Evolutionary conservation across 2,113 vertebrate species (phyloP), one percentile per base, ranked within the genome.

Genomic region (Parus major): DNA sequence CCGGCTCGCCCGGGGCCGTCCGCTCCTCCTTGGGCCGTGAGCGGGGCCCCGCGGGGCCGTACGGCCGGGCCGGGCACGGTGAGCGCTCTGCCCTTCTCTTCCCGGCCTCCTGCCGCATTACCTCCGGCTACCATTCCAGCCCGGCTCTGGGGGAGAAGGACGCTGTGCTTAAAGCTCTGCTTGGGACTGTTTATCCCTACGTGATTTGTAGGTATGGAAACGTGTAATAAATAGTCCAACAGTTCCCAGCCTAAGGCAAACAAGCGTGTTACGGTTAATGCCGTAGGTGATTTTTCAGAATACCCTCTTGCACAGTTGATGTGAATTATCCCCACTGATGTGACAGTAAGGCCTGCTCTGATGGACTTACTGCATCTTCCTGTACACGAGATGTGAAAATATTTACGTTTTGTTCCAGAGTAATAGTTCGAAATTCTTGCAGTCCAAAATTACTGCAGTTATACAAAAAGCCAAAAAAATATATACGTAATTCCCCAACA

Each of bases 251-350:
- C 4, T 61, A 16, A 53, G 10, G 39, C 33, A 36, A 7, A 24
- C 16, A 46, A 65, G 35, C 8, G 11, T 8, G 7, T 27, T 28
- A 11, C 0, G 14, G 0, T 23, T 50, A 16, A 18, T 31, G 21
- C 4, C 2, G 29, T 21, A 20, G 13, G 13, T 4, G 11, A 11
- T 57, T 57, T 42, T 46, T 70, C 11, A 35, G 57, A 39, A 56
- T 75, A 52, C 7, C 2, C 6, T 18, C 0, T 10, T 25, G 21
- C 2, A 23, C 9, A 25, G 4, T 18, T 46, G 17, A 21, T 0
- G 3, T 1, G 4, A 52, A 15, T 33, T 6, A 2, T 28, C 1
- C 4, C 24, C n/a, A 4, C 0, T 12, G 9, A 8, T 4, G 5
- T 23, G 13, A 36, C 5, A 7, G 0, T 4, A 8, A 6, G 5